Conservation (phyloP, 2,888 invertebrate genomes). For the Schizaphis graminum region DNA sequence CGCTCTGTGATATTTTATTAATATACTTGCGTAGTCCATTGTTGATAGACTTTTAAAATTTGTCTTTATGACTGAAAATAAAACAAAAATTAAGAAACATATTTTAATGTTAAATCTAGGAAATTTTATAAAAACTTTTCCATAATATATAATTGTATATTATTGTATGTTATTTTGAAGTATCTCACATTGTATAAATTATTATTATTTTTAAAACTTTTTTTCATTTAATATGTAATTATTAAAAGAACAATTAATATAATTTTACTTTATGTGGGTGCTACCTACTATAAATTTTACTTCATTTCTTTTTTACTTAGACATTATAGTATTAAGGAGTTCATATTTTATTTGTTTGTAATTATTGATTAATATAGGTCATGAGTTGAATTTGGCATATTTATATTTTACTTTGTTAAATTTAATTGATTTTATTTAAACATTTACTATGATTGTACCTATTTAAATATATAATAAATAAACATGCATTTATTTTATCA, state of each 20-base stretch:
- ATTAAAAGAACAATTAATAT: neutral
- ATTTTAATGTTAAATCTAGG: neutral
- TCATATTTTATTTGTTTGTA: conserved; percentile 1
- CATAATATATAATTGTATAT: conserved; percentile 13
- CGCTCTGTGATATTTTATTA: conserved; percentile 56
- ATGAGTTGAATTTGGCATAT: neutral
- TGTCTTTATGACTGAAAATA: conserved; percentile 25
- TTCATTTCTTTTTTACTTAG: conserved; percentile 10
- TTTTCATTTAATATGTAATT: neutral
- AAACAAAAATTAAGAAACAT: neutral
- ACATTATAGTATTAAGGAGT: neutral
- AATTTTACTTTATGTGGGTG: neutral
- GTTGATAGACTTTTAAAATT: neutral
- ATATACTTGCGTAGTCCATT: conserved; percentile 39
- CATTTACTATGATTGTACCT: conserved; percentile 25
- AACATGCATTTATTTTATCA: conserved; percentile 39
- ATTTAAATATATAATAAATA: conserved; percentile 16
- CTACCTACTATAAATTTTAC: neutral
- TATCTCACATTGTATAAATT: neutral
- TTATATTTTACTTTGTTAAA: conserved; percentile 39
- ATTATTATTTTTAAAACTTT: neutral
- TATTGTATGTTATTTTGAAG: neutral
- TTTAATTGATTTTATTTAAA: neutral
- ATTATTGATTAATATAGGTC: neutral
- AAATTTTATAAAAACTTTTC: neutral